Evolutionary conservation across 2,113 vertebrate species (phyloP), one percentile per base, ranked within the genome.

Genomic region (Monopterus albus): DNA sequence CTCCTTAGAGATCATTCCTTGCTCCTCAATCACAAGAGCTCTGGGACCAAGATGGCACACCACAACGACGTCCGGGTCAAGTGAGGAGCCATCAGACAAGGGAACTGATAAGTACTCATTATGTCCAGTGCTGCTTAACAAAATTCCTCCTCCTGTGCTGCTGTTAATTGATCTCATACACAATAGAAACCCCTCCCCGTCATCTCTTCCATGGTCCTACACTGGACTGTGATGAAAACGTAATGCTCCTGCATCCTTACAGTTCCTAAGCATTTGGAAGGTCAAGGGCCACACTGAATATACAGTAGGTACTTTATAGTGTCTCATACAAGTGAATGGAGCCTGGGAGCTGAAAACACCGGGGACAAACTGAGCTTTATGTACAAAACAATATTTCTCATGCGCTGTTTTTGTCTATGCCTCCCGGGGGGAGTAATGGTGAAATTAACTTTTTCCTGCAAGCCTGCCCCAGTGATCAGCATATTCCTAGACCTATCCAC

Each of bases 71-170:
- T n/a, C n/a, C n/a, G n/a, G n/a, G n/a, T n/a, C n/a, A n/a, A n/a
- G n/a, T n/a, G n/a, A n/a, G n/a, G n/a, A n/a, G n/a, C n/a, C n/a
- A n/a, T n/a, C n/a, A n/a, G n/a, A n/a, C n/a, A n/a, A n/a, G n/a
- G n/a, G n/a, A n/a, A n/a, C n/a, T n/a, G n/a, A n/a, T n/a, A n/a
- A n/a, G n/a, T n/a, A n/a, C 40, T 58, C 61, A 43, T 23, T 7
- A 25, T 57, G 25, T 43, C 15, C 20, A 10, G 14, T 65, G 28
- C 39, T 52, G 64, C 55, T 36, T 15, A 67, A 50, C 18, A 59
- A 67, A 66, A 53, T n/a, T n/a, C n/a, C n/a, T n/a, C n/a, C n/a
- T n/a, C 55, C 39, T 63, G 51, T 20, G 40, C 64, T 53, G 49
- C 45, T 43, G 42, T 25, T 63, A 55, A 69, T 33, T 51, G 52